Conservation (phyloP, 2,797 vertebrate species). For the Fratercula arctica region DNA sequence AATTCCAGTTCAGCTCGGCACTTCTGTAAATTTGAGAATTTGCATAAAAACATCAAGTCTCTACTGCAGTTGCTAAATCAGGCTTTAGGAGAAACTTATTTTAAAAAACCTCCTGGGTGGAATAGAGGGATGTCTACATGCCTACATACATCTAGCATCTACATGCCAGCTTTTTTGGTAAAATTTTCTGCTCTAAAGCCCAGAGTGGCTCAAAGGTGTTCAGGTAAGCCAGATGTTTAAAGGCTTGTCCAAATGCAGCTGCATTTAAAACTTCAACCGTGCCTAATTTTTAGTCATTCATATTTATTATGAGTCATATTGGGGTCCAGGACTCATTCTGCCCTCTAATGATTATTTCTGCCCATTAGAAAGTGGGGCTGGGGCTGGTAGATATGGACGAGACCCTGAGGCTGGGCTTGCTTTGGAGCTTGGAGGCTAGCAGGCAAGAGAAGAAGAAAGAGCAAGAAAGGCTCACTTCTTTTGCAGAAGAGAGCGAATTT, state of each 20-base stretch:
- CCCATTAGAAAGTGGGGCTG: background rate
- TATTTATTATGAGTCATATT: background rate
- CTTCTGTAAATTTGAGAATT: slow-evolving; percentile 42
- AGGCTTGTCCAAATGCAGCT: background rate
- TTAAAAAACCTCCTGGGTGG: background rate
- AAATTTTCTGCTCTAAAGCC: background rate
- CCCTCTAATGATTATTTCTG: background rate
- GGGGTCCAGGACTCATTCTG: background rate
- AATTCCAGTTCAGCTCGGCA: slow-evolving; percentile 16
- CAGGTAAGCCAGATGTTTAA: background rate
- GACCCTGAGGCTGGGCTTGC: background rate
- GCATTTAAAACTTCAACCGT: background rate
- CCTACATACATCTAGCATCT: background rate
- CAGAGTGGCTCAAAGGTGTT: background rate
- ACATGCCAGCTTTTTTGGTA: background rate
- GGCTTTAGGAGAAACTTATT: background rate
- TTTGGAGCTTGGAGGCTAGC: background rate
- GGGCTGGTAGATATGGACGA: background rate
- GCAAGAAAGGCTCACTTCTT: background rate
- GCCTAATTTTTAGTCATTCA: background rate
- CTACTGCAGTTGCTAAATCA: background rate
- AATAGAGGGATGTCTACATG: background rate
- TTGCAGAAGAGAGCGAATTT: background rate
- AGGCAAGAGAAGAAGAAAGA: background rate
- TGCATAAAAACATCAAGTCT: slow-evolving; percentile 23